phyloP scores from a whole-genome alignment of 2,888 invertebrate species.

The Chesias legatella region DNA sequence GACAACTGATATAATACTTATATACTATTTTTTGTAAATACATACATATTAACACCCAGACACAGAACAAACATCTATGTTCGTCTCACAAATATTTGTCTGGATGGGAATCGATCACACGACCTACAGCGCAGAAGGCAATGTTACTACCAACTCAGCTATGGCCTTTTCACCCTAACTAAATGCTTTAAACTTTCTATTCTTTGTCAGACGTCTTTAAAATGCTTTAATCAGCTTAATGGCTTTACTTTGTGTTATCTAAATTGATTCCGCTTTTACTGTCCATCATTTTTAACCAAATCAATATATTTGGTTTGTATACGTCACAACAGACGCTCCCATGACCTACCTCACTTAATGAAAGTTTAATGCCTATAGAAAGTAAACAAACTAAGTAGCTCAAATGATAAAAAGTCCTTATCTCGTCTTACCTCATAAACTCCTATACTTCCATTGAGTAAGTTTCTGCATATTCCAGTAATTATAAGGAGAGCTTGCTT shows the following conservation, averaged over 20 bases:
- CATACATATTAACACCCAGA: too few relatives aligned
- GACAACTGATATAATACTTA: too few relatives aligned
- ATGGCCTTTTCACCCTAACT: too few relatives aligned
- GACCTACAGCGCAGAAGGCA: too few relatives aligned
- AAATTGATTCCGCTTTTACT: conserved; percentile 49
- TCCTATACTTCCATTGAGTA: background rate
- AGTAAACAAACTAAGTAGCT: conserved; percentile 23
- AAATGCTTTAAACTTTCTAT: too few relatives aligned
- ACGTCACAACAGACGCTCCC: conserved; percentile 37
- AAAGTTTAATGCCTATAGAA: conserved; percentile 28
- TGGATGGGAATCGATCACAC: too few relatives aligned
- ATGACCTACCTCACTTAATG: conserved; percentile 51
- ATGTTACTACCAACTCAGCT: too few relatives aligned
- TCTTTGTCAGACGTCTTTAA: background rate
- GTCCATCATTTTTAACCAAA: conserved; percentile 21
- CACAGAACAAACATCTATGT: too few relatives aligned
- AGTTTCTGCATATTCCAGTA: background rate
- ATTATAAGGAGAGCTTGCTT: too few relatives aligned
- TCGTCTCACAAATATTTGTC: too few relatives aligned
- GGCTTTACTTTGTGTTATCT: conserved; percentile 43
- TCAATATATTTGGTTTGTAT: conserved; percentile 30
- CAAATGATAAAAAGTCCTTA: conserved; percentile 3
- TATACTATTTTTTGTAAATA: too few relatives aligned
- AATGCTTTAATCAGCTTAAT: conserved; percentile 9
- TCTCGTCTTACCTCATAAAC: background rate